Conservation (phyloP, 1,140 invertebrate genomes). For the Ephestia elutella region DNA sequence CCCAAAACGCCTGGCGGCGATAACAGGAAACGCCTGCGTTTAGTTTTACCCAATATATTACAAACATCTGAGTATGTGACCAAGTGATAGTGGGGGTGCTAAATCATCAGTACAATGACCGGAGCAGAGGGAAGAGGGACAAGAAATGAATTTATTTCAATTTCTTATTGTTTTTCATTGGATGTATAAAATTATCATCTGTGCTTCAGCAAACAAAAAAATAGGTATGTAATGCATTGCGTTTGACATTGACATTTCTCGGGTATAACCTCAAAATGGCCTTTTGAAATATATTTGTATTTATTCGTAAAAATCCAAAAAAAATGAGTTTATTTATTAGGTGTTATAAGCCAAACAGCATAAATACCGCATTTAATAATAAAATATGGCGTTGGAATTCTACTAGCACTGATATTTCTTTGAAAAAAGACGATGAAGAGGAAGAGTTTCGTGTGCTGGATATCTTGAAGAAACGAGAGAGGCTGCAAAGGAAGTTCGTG, state of each 20-base stretch:
- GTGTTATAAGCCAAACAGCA: conserved; percentile 31
- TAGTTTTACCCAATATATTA: too few species aligned
- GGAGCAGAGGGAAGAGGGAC: too few species aligned
- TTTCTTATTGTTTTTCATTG: too few species aligned
- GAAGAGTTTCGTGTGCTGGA: conserved; percentile 68
- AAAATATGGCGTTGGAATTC: conserved; percentile 58
- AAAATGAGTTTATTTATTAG: conserved; percentile 61
- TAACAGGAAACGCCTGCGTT: too few species aligned
- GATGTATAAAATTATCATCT: too few species aligned
- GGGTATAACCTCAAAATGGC: conserved; percentile 45
- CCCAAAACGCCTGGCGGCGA: too few species aligned
- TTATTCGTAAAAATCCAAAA: conserved; percentile 19
- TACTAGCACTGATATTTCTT: conserved; percentile 37
- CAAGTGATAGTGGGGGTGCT: too few species aligned
- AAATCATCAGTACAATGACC: too few species aligned
- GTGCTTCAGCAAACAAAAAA: too few species aligned
- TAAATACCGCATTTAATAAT: conserved; percentile 32
- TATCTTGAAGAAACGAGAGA: conserved; percentile 58
- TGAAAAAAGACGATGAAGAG: conserved; percentile 38
- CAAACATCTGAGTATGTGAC: too few species aligned
- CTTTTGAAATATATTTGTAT: conserved; percentile 13
- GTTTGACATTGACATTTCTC: not conserved
- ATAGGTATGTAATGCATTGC: too few species aligned
- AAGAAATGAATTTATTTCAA: too few species aligned
- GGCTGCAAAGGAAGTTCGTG: conserved; percentile 33